A percentile compares a stretch with the other conserved stretches of the same genome.
phyloP scores from a whole-genome alignment of 2,888 invertebrate species.

The Lacanobia oleracea region DNA sequence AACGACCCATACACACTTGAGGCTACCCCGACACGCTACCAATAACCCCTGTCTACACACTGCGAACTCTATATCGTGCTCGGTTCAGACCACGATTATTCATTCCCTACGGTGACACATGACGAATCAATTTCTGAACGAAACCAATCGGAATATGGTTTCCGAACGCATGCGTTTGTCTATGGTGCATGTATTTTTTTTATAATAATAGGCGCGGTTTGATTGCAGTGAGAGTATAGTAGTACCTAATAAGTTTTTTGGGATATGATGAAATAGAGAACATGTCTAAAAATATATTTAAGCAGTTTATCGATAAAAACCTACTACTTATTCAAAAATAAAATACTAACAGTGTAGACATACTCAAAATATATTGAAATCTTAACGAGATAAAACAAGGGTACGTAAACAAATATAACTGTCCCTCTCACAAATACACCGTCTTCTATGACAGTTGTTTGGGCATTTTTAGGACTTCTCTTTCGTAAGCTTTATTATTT shows the following conservation, averaged over 20 bases:
- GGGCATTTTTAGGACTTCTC: too few species aligned
- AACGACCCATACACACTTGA: not conserved
- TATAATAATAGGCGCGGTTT: slow-evolving; percentile 60
- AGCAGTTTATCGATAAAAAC: too few species aligned
- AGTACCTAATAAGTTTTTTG: slow-evolving; percentile 55
- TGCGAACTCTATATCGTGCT: slow-evolving; percentile 65
- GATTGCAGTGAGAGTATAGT: slow-evolving; percentile 52
- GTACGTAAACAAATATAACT: too few species aligned
- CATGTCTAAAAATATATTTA: too few species aligned
- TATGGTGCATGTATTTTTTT: slow-evolving; percentile 62
- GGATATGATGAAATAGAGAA: not conserved
- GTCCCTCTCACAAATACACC: too few species aligned
- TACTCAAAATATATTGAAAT: not conserved
- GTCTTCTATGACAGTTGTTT: too few species aligned
- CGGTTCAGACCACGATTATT: slow-evolving; percentile 82
- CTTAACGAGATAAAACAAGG: not conserved
- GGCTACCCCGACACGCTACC: not conserved
- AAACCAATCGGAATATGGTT: slow-evolving; percentile 75
- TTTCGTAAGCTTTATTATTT: too few species aligned
- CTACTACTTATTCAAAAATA: not conserved
- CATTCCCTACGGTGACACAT: slow-evolving; percentile 89
- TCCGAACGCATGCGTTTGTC: slow-evolving; percentile 68
- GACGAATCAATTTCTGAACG: slow-evolving; percentile 87
- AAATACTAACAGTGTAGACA: not conserved
- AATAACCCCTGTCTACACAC: slow-evolving; percentile 68